phyloP scores from a whole-genome alignment of 2,888 invertebrate species.

The Rhyacophila evoluta region DNA sequence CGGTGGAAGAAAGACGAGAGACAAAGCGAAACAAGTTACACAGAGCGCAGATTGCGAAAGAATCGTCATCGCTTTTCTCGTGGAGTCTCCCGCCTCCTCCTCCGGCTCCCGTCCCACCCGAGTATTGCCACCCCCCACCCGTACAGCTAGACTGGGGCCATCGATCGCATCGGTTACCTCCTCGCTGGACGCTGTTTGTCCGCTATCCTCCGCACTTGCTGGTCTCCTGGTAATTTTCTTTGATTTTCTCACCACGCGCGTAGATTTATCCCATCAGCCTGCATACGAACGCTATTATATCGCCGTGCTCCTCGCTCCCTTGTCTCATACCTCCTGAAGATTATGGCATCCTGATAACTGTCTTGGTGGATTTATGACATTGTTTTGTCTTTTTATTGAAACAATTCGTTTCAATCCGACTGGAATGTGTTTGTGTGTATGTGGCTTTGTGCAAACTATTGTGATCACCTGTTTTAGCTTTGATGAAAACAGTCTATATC shows the following conservation, averaged over 20 bases:
- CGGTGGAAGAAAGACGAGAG: neutral
- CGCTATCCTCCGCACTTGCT: conserved; percentile 33
- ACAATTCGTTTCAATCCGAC: neutral
- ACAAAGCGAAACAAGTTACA: neutral
- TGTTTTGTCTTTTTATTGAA: neutral
- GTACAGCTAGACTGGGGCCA: conserved; percentile 28
- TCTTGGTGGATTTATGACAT: neutral
- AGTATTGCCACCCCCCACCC: conserved; percentile 28
- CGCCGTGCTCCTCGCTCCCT: neutral
- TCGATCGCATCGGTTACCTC: conserved; percentile 43
- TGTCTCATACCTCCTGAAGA: neutral
- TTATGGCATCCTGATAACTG: neutral
- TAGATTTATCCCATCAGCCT: neutral
- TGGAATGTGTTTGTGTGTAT: neutral
- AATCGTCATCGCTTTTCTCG: conserved; percentile 44
- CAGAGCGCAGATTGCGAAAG: conserved; percentile 34
- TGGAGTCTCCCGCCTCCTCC: conserved; percentile 34
- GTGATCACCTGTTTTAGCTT: neutral
- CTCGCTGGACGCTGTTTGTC: conserved; percentile 35
- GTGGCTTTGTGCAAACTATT: neutral
- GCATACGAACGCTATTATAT: neutral
- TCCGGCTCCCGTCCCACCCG: conserved; percentile 5
- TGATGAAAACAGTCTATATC: too few relatives aligned
- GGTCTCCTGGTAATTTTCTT: conserved; percentile 44
- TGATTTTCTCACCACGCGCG: conserved; percentile 14